These are phyloP conservation scores for Zonotrichia albicollis DNA, from an alignment of 2,797 vertebrate genomes.

Conservation along the genomic window DNA sequence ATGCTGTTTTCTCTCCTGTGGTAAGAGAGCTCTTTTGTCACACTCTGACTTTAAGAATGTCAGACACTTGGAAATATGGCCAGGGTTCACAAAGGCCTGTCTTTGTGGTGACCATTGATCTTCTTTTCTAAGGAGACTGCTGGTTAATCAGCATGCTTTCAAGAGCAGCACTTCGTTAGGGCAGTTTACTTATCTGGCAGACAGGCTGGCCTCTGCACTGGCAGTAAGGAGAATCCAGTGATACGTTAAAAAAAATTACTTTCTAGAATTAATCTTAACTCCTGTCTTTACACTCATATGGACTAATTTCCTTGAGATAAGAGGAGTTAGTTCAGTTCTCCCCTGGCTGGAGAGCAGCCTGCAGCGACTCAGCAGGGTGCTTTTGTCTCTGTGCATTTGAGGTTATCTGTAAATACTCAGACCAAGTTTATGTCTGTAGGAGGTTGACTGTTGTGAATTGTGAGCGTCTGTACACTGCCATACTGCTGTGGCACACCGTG, in stretches of 20 bases:
- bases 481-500: neutral
- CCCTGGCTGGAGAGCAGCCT: neutral
- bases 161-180: neutral
- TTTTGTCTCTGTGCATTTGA: neutral
- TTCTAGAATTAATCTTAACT: neutral
- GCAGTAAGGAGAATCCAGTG: neutral
- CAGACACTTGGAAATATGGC: neutral
- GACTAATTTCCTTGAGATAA: constrained; percentile 45
- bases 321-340: neutral
- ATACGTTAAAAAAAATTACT: neutral
- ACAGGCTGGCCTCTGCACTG: neutral
- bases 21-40: neutral
- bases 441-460: neutral
- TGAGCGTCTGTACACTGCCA: neutral
- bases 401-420: neutral
- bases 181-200: neutral
- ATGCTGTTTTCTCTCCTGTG: neutral
- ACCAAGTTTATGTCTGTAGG: neutral
- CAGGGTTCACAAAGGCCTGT: neutral
- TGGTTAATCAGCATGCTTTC: neutral
- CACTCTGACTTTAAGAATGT: neutral
- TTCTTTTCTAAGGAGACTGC: neutral
- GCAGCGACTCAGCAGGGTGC: neutral
- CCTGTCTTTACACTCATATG: neutral
- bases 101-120: neutral